Evolutionary conservation across 30 jellyfish, hydroid and myxozoan species (phyloP), one percentile per base, ranked within the genome.

Genomic region (Cassiopea xamachana): DNA sequence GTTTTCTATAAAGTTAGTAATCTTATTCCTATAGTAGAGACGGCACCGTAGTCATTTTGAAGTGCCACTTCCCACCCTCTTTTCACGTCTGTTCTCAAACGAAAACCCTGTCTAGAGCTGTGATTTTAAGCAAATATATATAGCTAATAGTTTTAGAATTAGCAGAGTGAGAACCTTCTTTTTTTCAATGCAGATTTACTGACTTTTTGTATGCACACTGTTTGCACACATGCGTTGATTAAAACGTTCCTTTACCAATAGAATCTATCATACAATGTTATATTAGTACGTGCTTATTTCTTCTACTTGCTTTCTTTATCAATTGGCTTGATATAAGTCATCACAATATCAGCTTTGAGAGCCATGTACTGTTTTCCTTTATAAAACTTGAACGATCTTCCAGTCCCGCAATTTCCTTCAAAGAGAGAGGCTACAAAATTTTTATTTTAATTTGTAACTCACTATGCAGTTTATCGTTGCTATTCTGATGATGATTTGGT

Each of bases 151-250:
- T 51, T 51, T 2, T 51, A 51, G 64, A 51, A 50, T 16, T 15
- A 74, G 16, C 16, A 27, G 17, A 43, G 16, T 1, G 18, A 44
- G 83, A 7, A 71, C n/a, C 73, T 77, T 77, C 48, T 47, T 46
- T 77, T 77, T 77, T 49, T 59, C 86, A 77, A 48, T 48, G 86
- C 86, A 77, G 70, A 49, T 77, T 46, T n/a, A 5, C 84, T 1
- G 84, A 44, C 46, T 48, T 75, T 77, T 77, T 77, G 86, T 77
- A 77, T 13, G 86, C 67, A 77, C 70, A 48, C 70, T 64, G 83
- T 77, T 77, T 48, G 86, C 86, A 49, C 86, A 48, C 86, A 49
- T 77, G 7, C 48, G 58, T 48, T 77, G 50, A 77, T 77, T 77
- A 71, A 2, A 19, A 71, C 19, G 74, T 62, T 62, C 19, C 43